phyloP scores from a whole-genome alignment of 1,140 invertebrate genomes.

The Drosophila melanica region DNA sequence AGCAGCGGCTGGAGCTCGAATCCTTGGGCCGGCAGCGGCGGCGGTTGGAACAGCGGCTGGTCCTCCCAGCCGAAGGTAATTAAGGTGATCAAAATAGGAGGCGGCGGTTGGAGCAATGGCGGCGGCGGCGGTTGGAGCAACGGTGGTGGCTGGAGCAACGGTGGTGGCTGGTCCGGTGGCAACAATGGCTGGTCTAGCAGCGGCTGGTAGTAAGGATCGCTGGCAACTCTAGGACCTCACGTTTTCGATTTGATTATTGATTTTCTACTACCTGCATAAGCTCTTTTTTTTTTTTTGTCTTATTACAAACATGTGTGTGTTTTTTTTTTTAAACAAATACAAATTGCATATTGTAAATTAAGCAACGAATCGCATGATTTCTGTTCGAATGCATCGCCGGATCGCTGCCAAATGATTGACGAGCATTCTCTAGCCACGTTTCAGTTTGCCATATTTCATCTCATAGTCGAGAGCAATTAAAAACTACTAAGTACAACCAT shows the following conservation, averaged over 20 bases:
- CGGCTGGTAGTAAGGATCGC: slow-evolving; percentile 26
- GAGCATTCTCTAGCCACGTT: slow-evolving; percentile 22
- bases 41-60: slow-evolving; percentile 58
- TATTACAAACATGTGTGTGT: slow-evolving; percentile 1
- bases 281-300: slow-evolving; percentile 20
- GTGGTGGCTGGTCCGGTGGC: slow-evolving; percentile 35
- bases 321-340: slow-evolving; percentile 27
- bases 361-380: slow-evolving; percentile 29
- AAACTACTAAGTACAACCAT: slow-evolving; percentile 2
- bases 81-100: slow-evolving; percentile 50
- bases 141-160: slow-evolving; percentile 30
- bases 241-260: slow-evolving; percentile 25
- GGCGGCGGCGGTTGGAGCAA: slow-evolving; percentile 44
- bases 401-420: slow-evolving; percentile 17
- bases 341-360: slow-evolving; percentile 37
- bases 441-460: slow-evolving; percentile 29
- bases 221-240: not conserved
- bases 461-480: slow-evolving; percentile 19
- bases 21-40: slow-evolving; percentile 39
- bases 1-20: slow-evolving; percentile 48
- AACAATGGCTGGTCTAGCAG: slow-evolving; percentile 47
- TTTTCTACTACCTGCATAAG: slow-evolving; percentile 26
- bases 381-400: slow-evolving; percentile 6
- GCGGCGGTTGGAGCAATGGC: slow-evolving; percentile 33
- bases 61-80: slow-evolving; percentile 52